These are phyloP conservation scores for Synergus laeviventris DNA, from an alignment of 2,888 invertebrate genomes.

Conservation along the genomic window DNA sequence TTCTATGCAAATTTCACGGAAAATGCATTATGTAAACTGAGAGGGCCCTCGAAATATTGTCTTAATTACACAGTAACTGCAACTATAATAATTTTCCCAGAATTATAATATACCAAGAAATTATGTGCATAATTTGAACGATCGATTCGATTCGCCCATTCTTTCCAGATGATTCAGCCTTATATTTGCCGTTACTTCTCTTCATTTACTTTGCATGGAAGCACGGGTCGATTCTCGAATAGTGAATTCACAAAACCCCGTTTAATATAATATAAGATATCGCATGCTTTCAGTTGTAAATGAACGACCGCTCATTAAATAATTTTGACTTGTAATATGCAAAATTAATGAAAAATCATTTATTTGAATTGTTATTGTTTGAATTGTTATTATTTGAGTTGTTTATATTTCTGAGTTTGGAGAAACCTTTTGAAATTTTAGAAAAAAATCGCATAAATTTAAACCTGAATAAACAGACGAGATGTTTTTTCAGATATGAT, in stretches of 20 bases:
- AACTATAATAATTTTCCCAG: no score
- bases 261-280: neutral
- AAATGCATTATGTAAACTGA: slow-evolving; percentile 21
- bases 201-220: no score
- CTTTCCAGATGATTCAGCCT: no score
- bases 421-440: neutral
- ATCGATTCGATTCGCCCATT: no score
- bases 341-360: neutral
- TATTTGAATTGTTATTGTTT: neutral
- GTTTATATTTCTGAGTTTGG: neutral
- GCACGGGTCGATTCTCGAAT: no score
- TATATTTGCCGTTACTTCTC: no score
- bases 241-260: neutral
- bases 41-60: no score
- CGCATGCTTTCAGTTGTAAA: neutral
- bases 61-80: no score
- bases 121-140: no score
- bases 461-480: neutral
- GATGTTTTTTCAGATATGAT: neutral
- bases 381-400: neutral
- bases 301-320: neutral
- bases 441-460: slow-evolving; percentile 1
- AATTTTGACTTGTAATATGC: neutral
- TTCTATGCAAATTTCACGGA: neutral
- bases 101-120: no score